Percentiles rank a stretch among this genome's conserved stretches.
Conservation (phyloP, 1,140 invertebrate species). For the Musca vetustissima region DNA sequence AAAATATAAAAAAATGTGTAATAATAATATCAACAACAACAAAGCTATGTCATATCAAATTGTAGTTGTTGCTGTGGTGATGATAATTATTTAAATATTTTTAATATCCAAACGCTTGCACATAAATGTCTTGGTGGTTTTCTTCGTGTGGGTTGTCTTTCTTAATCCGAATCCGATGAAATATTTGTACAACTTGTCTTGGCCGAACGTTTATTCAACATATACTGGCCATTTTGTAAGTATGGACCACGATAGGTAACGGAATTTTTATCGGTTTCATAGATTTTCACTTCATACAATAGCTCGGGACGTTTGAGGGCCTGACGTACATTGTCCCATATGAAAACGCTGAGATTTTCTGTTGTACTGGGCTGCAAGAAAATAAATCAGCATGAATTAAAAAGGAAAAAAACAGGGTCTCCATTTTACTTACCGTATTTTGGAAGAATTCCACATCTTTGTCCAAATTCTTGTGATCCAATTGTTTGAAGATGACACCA, state of each 20-base stretch:
- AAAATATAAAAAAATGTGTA: too few species aligned
- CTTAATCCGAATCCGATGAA: constrained; percentile 57
- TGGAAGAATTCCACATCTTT: constrained; percentile 90
- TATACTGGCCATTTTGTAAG: constrained; percentile 39
- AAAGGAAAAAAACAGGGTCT: not conserved
- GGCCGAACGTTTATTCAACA: constrained; percentile 43
- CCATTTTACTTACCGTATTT: constrained; percentile 55
- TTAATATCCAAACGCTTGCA: too few species aligned
- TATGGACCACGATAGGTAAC: constrained; percentile 80
- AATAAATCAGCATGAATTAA: not conserved
- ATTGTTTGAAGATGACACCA: constrained; percentile 73
- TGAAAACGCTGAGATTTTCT: constrained; percentile 90
- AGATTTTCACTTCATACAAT: constrained; percentile 89
- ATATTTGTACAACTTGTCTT: constrained; percentile 53
- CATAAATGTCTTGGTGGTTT: too few species aligned
- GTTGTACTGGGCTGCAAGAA: constrained; percentile 75
- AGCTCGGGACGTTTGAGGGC: constrained; percentile 70
- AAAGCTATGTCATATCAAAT: too few species aligned
- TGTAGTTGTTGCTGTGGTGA: not conserved
- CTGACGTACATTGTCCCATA: constrained; percentile 79
- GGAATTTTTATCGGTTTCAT: constrained; percentile 97
- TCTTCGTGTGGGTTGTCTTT: too few species aligned
- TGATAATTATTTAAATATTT: too few species aligned
- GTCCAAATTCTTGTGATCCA: constrained; percentile 97
- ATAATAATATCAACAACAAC: too few species aligned